Evolutionary conservation across 2,113 vertebrate genomes (phyloP).

Genomic region (Carlito syrichta): DNA sequence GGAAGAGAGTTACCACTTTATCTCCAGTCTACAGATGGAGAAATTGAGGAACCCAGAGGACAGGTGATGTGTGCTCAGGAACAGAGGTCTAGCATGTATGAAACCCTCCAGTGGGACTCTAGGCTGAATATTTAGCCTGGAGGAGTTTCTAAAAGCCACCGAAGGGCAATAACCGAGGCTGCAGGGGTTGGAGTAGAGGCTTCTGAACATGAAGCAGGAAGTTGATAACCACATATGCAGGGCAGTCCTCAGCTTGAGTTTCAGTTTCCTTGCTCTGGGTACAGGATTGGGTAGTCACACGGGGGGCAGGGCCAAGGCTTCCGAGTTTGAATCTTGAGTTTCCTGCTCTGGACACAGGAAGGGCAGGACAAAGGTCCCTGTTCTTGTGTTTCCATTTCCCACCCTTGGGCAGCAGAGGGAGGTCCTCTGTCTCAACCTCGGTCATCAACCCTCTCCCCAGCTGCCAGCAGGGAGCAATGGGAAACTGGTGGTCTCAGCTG

Average conservation of each 20-base stretch:
- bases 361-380: background rate
- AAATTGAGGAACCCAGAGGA: background rate
- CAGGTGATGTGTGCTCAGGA: background rate
- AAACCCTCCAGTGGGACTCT: background rate
- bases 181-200: background rate
- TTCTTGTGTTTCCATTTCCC: background rate
- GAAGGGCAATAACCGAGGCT: background rate
- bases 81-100: fast-evolving
- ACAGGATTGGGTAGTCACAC: background rate
- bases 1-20: background rate
- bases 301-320: background rate
- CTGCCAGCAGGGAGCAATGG: background rate
- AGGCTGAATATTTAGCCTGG: background rate
- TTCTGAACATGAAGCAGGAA: background rate
- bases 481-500: background rate
- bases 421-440: fast-evolving
- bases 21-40: background rate
- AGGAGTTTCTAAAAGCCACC: fast-evolving
- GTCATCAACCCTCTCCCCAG: fast-evolving
- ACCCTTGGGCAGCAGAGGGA: background rate
- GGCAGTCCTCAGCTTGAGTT: background rate
- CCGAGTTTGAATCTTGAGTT: background rate
- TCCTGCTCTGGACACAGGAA: too few species aligned
- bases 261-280: background rate
- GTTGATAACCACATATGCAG: too few species aligned